Percentiles rank a stretch among this genome's conserved stretches.
Evolutionary conservation across 1,140 invertebrate genomes (phyloP).

Genomic region (Sarcophaga peregrina): DNA sequence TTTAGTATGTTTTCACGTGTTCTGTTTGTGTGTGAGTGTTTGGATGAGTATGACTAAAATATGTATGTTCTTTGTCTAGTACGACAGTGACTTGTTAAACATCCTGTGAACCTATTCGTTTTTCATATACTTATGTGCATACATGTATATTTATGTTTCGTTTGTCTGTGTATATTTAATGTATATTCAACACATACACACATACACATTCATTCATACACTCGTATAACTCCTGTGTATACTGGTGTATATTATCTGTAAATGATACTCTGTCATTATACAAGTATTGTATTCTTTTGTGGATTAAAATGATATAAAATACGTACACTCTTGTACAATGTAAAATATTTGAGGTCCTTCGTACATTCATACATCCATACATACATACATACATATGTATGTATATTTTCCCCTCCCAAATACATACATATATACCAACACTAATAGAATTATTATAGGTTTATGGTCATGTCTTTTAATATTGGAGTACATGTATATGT

Average conservation of each 20-base stretch:
- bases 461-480: no score
- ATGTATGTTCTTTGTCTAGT: not conserved
- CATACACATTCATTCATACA: not conserved
- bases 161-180: constrained; percentile 42
- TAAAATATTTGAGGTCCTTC: no score
- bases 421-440: not conserved
- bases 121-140: constrained; percentile 67
- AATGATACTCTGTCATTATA: constrained; percentile 21
- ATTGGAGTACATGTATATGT: no score
- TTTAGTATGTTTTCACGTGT: not conserved
- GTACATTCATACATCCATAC: no score
- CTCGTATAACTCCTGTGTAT: constrained; percentile 20
- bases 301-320: constrained; percentile 1
- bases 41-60: not conserved
- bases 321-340: no score
- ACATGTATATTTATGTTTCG: constrained; percentile 54
- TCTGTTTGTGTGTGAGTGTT: not conserved
- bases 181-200: not conserved
- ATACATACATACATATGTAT: not conserved
- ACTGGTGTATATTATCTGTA: constrained; percentile 12
- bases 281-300: not conserved
- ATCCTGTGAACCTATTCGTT: constrained; percentile 66
- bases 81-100: constrained; percentile 30
- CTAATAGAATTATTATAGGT: no score
- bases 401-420: not conserved